Base-by-base conservation (phyloP, 2,888 invertebrate genomes). In the Acrocera orbiculus region DNA sequence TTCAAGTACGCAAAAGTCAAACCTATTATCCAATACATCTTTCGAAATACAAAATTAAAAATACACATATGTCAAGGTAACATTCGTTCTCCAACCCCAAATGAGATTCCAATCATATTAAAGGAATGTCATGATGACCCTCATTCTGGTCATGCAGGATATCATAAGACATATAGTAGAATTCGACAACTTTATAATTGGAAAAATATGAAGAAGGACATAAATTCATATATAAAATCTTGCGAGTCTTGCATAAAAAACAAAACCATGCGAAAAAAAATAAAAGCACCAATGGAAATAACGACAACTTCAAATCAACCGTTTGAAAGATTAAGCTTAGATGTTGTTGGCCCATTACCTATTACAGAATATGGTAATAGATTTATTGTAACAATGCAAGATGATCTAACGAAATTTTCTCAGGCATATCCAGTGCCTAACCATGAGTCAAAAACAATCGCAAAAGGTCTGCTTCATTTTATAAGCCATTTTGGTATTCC, bases 371-470 rank as follows among this genome's bases (percentile, higher is more conserved):
- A 41, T 24, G 45, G 28, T 10, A 16, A 28, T 17, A 16, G 11
- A 16, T 28, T 30, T n/a, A 9, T 50, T 16, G 19, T 48, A 13
- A 54, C 54, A 0, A 13, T 51, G 4, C 50, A 52, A 44, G 51
- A 54, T 29, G 50, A 53, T 36, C 34, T 52, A 13, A 49, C 51
- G 0, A 54, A 55, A 46, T 55, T 43, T 39, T 46, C 47, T 8
- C 41, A 45, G 36, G 51, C 52, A 5, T 15, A 27, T 15, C 39
- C 51, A 1, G 39, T 56, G 7, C 44, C 42, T 5, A 50, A 54
- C 42, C 44, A 44, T 15, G 48, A 51, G 42, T 46, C 56, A 1
- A 15, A 25, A 25, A 54, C 51, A 0, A 42, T 54, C 6, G 52
- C 53, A 2, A 28, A 34, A 25, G 15, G 17, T 9, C 17, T 38